These are phyloP conservation scores for Tokudaia tokunoshimensis DNA, from an alignment of 2,797 vertebrate species.

Conservation along the genomic window DNA sequence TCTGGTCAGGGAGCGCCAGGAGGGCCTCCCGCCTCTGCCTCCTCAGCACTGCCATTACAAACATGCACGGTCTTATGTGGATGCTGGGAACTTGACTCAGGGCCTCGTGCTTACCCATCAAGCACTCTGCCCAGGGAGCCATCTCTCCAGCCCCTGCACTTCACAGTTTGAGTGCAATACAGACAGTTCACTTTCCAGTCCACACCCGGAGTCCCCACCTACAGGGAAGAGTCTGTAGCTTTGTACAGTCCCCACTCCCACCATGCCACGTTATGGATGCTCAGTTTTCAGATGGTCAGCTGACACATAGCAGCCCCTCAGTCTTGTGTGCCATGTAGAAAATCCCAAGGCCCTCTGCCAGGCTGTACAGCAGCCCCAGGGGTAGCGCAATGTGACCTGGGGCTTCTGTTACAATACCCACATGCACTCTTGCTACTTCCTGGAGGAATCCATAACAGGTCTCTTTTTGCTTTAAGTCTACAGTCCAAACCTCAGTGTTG, in stretches of 20 bases:
- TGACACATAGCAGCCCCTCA: not conserved
- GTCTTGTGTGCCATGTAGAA: rapidly evolving
- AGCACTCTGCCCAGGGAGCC: not conserved
- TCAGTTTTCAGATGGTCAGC: no score
- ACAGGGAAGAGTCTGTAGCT: rapidly evolving
- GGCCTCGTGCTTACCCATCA: not conserved
- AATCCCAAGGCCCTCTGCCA: not conserved
- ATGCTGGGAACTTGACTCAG: not conserved
- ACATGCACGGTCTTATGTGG: not conserved
- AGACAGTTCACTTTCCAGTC: not conserved
- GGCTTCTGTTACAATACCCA: not conserved
- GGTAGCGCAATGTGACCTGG: no score
- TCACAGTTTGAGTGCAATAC: no score
- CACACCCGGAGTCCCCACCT: no score
- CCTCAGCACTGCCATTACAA: not conserved
- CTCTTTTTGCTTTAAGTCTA: not conserved
- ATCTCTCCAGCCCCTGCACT: not conserved
- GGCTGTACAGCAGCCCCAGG: rapidly evolving
- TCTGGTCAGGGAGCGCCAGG: not conserved
- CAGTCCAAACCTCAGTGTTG: not conserved
- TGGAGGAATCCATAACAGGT: not conserved
- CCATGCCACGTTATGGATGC: not conserved
- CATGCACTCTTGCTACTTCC: not conserved
- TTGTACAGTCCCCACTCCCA: not conserved
- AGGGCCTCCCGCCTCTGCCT: not conserved